Evolutionary conservation across 2,113 vertebrate genomes (phyloP).

Genomic region (Peromyscus polionotus): DNA sequence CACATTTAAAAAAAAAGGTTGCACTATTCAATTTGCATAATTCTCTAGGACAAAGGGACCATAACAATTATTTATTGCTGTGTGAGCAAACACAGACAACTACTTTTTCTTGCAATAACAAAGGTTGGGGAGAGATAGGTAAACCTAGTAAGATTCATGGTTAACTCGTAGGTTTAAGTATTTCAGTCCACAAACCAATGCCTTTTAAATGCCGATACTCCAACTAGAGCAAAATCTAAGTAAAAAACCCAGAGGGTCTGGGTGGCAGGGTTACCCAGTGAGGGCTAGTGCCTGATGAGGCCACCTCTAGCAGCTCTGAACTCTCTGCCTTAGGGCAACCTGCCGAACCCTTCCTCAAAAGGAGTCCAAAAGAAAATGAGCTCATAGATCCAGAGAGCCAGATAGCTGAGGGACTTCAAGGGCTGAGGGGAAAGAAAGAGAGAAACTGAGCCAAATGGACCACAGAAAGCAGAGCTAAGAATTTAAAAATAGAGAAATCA

Average conservation of each 20-base stretch:
- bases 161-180: no score
- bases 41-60: background rate
- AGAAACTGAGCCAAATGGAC: background rate
- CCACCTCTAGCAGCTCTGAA: background rate
- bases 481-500: background rate
- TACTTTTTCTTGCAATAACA: background rate
- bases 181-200: background rate
- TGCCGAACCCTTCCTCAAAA: rapidly evolving
- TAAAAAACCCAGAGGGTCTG: background rate
- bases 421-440: background rate
- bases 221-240: background rate
- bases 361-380: background rate
- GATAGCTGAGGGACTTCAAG: background rate
- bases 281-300: background rate
- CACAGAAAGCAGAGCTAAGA: background rate
- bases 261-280: background rate
- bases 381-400: background rate
- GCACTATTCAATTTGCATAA: background rate
- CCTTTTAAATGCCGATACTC: background rate
- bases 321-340: background rate
- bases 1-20: background rate
- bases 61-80: background rate
- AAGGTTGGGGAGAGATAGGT: background rate
- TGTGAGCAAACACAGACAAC: background rate
- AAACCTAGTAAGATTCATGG: background rate